Conservation (phyloP, 1,140 invertebrate genomes). For the Ruditapes philippinarum region DNA sequence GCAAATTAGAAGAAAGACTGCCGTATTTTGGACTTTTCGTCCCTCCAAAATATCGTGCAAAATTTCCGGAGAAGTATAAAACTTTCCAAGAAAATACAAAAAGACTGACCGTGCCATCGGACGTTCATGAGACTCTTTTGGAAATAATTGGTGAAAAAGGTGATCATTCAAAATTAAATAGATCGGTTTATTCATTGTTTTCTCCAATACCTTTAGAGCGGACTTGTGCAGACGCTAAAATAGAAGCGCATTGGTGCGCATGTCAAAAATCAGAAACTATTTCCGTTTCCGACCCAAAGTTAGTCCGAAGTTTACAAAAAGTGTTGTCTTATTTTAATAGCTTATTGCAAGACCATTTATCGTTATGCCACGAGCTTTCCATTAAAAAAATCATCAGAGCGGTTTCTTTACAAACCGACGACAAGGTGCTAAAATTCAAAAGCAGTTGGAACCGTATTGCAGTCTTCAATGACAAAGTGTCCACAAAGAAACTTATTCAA, state of each 20-base stretch:
- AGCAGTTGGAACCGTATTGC: constrained; percentile 92
- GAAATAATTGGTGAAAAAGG: constrained; percentile 76
- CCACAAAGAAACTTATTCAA: constrained; percentile 52
- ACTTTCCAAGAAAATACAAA: constrained; percentile 91
- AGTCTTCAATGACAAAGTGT: constrained; percentile 90
- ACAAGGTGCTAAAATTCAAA: constrained; percentile 92
- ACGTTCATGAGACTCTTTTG: constrained; percentile 87
- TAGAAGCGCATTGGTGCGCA: constrained; percentile 98
- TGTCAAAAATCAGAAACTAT: constrained; percentile 92
- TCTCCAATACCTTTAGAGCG: constrained; percentile 88
- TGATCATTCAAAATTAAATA: constrained; percentile 78
- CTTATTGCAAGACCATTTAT: constrained; percentile 90
- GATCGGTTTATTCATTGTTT: constrained; percentile 90
- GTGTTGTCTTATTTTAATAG: constrained; percentile 90
- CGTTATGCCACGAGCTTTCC: constrained; percentile 53
- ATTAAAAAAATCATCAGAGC: constrained; percentile 85
- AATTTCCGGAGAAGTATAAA: constrained; percentile 89
- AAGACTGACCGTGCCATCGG: constrained; percentile 86
- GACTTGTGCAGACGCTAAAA: constrained; percentile 95
- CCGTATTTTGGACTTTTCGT: constrained; percentile 94
- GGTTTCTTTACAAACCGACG: constrained; percentile 89
- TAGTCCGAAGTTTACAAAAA: constrained; percentile 85
- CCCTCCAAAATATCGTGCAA: constrained; percentile 90
- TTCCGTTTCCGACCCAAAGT: constrained; percentile 15
- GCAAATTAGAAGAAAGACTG: constrained; percentile 95